Conservation (phyloP, 2,888 invertebrate species). For the Cephus sareptanus region DNA sequence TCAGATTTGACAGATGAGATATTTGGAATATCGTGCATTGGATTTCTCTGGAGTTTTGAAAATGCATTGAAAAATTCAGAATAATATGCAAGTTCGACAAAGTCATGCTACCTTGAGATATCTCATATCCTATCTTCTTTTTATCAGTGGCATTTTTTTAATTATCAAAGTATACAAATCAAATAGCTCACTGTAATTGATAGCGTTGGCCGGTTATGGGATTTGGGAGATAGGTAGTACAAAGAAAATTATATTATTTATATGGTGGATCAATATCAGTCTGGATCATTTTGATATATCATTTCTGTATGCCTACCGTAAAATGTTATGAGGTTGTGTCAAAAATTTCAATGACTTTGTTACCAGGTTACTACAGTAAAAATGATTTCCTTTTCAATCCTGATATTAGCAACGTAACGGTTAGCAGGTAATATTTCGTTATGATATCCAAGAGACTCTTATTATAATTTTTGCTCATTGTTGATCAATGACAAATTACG, state of each 20-base stretch:
- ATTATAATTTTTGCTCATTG: conserved; percentile 59
- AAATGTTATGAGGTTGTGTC: neutral
- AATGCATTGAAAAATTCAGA: neutral
- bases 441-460: conserved; percentile 34
- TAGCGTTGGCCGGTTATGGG: neutral
- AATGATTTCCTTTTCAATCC: too few species aligned
- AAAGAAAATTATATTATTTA: neutral
- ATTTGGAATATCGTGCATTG: neutral
- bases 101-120: neutral
- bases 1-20: neutral
- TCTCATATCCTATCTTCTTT: neutral
- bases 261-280: neutral
- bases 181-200: neutral
- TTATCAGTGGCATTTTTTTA: neutral
- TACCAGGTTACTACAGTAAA: too few species aligned
- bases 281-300: neutral
- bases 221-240: neutral
- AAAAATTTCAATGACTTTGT: neutral
- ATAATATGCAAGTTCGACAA: too few species aligned
- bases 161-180: neutral
- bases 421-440: conserved; percentile 26
- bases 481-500: conserved; percentile 52
- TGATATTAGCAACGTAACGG: too few species aligned
- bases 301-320: neutral
- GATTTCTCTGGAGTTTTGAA: neutral